Base-by-base conservation (phyloP, 2,888 invertebrate genomes). In the Bombylius major region DNA sequence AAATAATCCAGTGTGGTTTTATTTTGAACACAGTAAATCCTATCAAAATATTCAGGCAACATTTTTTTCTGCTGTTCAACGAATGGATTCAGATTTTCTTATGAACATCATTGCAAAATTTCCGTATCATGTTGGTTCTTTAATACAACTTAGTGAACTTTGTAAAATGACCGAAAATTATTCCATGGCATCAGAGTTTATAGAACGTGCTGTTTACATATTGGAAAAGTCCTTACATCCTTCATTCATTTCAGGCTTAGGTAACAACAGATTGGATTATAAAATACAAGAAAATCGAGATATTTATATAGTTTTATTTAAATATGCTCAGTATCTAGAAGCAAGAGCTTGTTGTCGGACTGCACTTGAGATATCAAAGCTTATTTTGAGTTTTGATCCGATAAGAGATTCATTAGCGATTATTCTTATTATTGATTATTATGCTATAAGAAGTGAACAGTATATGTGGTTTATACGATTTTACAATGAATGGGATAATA, bases 311-410 rank as follows among this genome's bases (percentile, higher is more conserved):
- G 83, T 89, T 0, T 71, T 93, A 33, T 91, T 91, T 69, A 87
- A 87, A 66, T 89, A 91, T 69, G 76, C 91, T 59, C 78, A 80
- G 56, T 87, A 86, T 67, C 80, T 91, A 55, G 87, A 88, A 36
- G 84, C 84, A 58, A 78, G 87, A 60, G 89, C 90, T 6, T 91
- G 90, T 70, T 84, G 86, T 66, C 79, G 90, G 60, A 92, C 93
- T 4, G 87, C 92, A n/a, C 76, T 93, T 62, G 92, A 94, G 72
- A 81, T 90, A 62, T 86, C 87, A 68, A 93, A 93, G 73, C 72
- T 92, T 49, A 75, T 93, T n/a, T 75, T 91, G 55, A 83, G 83
- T 13, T 72, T 89, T 52, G 87, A 89, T 70, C 86, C 87, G 1
- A 82, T 83, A 13, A 78, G 76, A 12, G 90, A 90, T 74, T 89